Evolutionary conservation across 2,113 vertebrate species (phyloP).

Genomic region (Campylorhamphus procurvoides): DNA sequence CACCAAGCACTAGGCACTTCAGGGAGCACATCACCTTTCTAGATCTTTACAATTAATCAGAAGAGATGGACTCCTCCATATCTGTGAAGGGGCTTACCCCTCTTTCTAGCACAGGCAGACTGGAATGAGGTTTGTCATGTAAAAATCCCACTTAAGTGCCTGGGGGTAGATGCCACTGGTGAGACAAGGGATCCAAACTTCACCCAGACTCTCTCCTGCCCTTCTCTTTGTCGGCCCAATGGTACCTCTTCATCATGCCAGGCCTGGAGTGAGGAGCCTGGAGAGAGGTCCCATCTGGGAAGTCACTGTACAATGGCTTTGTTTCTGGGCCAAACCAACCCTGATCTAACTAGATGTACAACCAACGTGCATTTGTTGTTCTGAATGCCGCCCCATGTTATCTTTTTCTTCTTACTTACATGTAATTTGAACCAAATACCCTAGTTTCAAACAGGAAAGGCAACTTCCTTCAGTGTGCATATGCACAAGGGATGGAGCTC

Average conservation of each 20-base stretch:
- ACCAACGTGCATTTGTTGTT: fast-evolving
- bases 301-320: neutral
- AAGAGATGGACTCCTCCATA: neutral
- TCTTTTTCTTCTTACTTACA: neutral
- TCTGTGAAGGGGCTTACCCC: neutral
- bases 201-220: neutral
- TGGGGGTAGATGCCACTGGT: neutral
- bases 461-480: fast-evolving
- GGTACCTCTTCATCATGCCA: neutral
- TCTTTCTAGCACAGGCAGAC: neutral
- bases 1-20: neutral
- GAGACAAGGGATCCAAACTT: neutral
- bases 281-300: neutral
- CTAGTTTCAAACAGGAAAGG: fast-evolving
- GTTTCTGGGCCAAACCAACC: neutral
- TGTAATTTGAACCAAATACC: neutral
- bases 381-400: neutral
- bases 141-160: conserved; percentile 9
- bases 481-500: neutral
- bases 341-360: neutral
- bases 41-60: neutral
- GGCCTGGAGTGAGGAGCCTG: neutral
- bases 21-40: neutral
- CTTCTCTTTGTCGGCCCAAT: neutral
- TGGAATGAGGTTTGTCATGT: neutral